These are phyloP conservation scores for Gortyna flavago DNA, from an alignment of 2,888 invertebrate genomes.

Conservation along the genomic window DNA sequence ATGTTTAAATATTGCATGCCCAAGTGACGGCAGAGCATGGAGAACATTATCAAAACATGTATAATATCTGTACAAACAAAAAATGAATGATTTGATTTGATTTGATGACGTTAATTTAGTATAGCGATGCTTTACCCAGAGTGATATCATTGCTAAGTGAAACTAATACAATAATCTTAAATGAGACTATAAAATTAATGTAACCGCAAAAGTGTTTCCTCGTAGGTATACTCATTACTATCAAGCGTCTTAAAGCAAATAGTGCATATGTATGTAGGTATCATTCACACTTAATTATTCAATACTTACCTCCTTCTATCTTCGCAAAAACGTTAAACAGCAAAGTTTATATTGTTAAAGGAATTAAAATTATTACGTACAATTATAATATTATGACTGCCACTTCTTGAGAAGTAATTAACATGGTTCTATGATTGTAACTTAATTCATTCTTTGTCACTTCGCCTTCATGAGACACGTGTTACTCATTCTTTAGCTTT, in stretches of 20 bases:
- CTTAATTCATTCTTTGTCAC: slow-evolving; percentile 33
- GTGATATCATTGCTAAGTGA: neutral
- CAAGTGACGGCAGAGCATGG: too few relatives aligned
- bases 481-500: slow-evolving; percentile 11
- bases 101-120: neutral
- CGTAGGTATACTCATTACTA: neutral
- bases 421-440: slow-evolving; percentile 48
- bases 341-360: slow-evolving; percentile 29
- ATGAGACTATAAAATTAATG: neutral
- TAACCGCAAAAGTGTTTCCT: too few relatives aligned
- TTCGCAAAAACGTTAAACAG: neutral
- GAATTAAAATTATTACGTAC: slow-evolving; percentile 43
- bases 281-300: neutral
- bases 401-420: slow-evolving; percentile 67
- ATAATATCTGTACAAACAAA: too few relatives aligned
- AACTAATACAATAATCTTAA: neutral
- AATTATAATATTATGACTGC: slow-evolving; percentile 47
- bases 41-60: too few relatives aligned
- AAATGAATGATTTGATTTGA: too few relatives aligned
- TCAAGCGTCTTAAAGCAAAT: neutral
- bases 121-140: neutral
- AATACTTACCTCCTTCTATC: neutral
- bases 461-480: slow-evolving; percentile 28
- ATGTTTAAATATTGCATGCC: too few relatives aligned
- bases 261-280: neutral